Base-by-base conservation (phyloP, 2,113 vertebrate genomes). In the Rhegmatorhina hoffmannsi region DNA sequence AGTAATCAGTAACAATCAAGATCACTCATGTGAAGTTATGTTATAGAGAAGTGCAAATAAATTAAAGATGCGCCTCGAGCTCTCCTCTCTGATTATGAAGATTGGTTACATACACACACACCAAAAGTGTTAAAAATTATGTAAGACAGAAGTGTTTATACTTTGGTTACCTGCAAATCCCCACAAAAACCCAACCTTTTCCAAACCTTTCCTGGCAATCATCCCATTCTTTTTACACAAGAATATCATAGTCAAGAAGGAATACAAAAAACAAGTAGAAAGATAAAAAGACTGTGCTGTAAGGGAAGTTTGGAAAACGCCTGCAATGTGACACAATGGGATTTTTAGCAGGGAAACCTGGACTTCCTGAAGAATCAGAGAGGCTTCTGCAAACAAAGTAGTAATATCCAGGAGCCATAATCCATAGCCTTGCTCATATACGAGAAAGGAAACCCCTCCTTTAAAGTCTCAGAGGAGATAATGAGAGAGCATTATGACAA, bases 301-400 rank as follows among this genome's bases (percentile, higher is more conserved):
- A 76, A 5, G 2, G 19, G 18, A 78, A 24, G 13, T 21, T 73
- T 23, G 11, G 24, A 76, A 86, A 70, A 72, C 69, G 28, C 2
- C 53, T 73, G 7, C 31, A 49, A 8, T 0, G 2, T 31, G 74
- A 75, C 55, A 89, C 68, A 87, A 46, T 21, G 25, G 25, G 49
- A 74, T 72, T 56, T 73, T 40, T 25, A 79, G 66, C 62, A 72
- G 81, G 74, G 89, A 91, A 94, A 87, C 74, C 44, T 66, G 40
- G 49, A 91, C 89, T 92, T 95, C 89, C 91, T 84, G 89, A 79
- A 92, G 82, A 85, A 84, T 76, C 53, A 25, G 25, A 77, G 36
- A 73, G 53, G 43, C 26, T 84, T 90, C 81, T 72, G 49, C 92
- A 91, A 91, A 94, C 69, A 95, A 92, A 94, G 46, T 44, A 87